Base-by-base conservation (phyloP, 2,888 invertebrate species). In the Sinotaia quadrata region DNA sequence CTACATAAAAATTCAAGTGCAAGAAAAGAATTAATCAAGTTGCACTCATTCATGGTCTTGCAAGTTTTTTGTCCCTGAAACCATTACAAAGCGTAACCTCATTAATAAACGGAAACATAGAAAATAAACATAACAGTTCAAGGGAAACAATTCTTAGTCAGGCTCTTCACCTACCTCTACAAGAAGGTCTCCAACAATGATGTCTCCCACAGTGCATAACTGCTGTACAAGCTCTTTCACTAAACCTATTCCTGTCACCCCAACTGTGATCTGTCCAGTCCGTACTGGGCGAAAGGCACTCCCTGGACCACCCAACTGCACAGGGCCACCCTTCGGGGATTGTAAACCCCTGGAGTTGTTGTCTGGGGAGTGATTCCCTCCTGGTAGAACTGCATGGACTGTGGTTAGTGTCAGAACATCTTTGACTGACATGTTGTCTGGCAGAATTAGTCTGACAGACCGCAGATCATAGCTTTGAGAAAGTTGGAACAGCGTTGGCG, bases 201-300 rank as follows among this genome's bases (percentile, higher is more conserved):
- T 52, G 29, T 74, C 69, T 27, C 74, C 75, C 21, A 75, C 60
- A 27, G 75, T 68, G 56, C 74, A 73, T 5, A 67, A 52, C 18
- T 65, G 68, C 18, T 58, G 57, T 24, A 76, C 49, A 56, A 72
- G 67, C 49, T 59, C 73, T 24, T 75, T 29, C 31, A 65, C 36
- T 2, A 31, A 27, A 2, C 44, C 52, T 24, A 68, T 60, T 2
- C 37, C 54, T 18, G 58, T 34, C 63, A 77, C 59, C 36, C 71
- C 71, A 31, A 73, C 61, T 15, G 72, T 68, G 2, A 72, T 69
- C 24, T 70, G 63, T 10, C 44, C 70, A 21, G 69, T 44, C 31
- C 67, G 54, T 2, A 82, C 82, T 24, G 81, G 80, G 33, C 75
- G 73, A 69, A 82, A 82, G n/a, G 82, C 82, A 69, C 80, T 80